Conservation (phyloP, 2,888 invertebrate species). For the Parelbella ahira region DNA sequence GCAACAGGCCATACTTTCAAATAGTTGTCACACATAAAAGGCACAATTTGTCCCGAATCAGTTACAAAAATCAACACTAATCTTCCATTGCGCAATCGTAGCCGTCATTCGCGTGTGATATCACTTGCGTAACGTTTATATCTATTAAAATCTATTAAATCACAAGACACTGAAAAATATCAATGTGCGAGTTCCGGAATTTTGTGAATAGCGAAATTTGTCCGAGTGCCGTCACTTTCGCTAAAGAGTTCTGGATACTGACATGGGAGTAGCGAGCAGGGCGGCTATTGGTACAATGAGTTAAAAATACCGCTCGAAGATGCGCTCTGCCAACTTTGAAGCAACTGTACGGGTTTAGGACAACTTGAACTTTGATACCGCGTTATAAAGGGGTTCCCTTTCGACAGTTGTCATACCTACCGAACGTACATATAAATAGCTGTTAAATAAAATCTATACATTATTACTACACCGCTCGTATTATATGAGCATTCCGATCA, state of each 20-base stretch:
- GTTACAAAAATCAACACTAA: conserved; percentile 37
- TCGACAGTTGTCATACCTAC: conserved; percentile 4
- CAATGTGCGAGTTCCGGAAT: conserved; percentile 34
- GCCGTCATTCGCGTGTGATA: conserved; percentile 34
- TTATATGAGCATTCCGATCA: conserved; percentile 32
- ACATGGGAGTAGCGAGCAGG: conserved; percentile 67
- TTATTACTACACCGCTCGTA: conserved; percentile 1
- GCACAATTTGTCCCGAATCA: conserved; percentile 43
- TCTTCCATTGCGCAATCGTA: conserved; percentile 60
- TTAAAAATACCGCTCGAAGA: conserved; percentile 79
- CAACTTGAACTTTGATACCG: conserved; percentile 70
- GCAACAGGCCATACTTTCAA: conserved; percentile 81
- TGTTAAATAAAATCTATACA: conserved; percentile 8
- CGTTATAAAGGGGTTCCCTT: conserved; percentile 40
- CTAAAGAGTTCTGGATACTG: conserved; percentile 57
- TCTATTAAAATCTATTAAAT: conserved; percentile 20
- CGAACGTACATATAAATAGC: conserved; percentile 9
- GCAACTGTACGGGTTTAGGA: conserved; percentile 59
- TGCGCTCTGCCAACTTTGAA: conserved; percentile 75
- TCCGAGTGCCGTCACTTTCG: conserved; percentile 65
- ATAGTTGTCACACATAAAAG: conserved; percentile 48
- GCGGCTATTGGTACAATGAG: conserved; percentile 75
- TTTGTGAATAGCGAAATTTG: conserved; percentile 29
- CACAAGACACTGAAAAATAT: conserved; percentile 30
- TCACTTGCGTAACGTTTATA: conserved; percentile 35